These are phyloP conservation scores for Bugula neritina DNA, from an alignment of 2,888 invertebrate genomes.

Conservation along the genomic window DNA sequence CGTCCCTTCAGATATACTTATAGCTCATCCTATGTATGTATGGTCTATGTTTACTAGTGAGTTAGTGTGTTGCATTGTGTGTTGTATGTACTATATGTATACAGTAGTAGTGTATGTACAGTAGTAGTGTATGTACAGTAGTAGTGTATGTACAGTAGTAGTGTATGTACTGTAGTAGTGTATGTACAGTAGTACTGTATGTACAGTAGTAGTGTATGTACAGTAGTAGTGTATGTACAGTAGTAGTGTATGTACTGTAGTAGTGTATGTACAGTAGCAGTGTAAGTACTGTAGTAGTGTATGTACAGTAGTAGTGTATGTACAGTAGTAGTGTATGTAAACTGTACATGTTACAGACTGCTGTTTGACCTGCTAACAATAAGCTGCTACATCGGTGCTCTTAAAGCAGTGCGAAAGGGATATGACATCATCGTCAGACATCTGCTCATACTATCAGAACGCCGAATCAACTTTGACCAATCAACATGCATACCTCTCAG, in stretches of 20 bases:
- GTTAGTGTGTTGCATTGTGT: too few relatives aligned
- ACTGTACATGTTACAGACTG: conserved; percentile 38
- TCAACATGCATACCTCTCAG: conserved; percentile 31
- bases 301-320: background rate
- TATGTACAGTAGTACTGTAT: background rate
- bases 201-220: background rate
- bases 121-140: background rate
- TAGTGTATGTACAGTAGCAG: background rate
- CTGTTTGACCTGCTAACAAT: conserved; percentile 42
- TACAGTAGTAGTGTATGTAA: background rate
- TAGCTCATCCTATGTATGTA: conserved; percentile 14
- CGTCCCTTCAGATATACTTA: background rate
- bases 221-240: background rate
- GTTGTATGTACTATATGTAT: background rate
- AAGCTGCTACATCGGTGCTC: conserved; percentile 48
- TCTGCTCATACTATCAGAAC: conserved; percentile 32
- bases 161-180: background rate
- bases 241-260: background rate
- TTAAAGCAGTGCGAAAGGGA: conserved; percentile 46
- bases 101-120: background rate
- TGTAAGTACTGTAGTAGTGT: background rate
- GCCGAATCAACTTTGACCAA: conserved; percentile 6
- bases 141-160: background rate
- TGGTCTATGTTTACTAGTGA: background rate
- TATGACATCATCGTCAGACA: conserved; percentile 45